Evolutionary conservation across 2,113 vertebrate species (phyloP).

Genomic region (Passer montanus): DNA sequence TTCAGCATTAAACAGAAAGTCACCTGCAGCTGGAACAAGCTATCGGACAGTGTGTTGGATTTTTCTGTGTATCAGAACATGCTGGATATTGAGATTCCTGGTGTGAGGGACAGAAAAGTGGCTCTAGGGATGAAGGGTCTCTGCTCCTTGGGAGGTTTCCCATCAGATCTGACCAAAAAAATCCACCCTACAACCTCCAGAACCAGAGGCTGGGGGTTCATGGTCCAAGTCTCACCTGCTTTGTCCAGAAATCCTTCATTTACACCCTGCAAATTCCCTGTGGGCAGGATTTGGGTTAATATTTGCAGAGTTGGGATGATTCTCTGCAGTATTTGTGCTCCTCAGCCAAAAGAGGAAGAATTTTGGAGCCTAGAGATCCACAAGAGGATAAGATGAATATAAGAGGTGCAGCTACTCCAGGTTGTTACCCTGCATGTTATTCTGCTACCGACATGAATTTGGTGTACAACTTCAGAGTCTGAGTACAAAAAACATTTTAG

Average conservation of each 20-base stretch:
- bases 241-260: not conserved
- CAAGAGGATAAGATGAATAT: not conserved
- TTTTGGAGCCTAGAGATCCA: accelerated
- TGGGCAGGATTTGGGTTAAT: not conserved
- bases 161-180: accelerated
- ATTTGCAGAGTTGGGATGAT: not conserved
- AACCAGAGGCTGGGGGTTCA: not conserved
- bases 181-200: not conserved
- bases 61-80: accelerated
- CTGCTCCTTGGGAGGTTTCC: too few relatives aligned
- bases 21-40: not conserved
- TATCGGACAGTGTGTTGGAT: accelerated
- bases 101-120: not conserved
- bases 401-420: not conserved
- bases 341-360: not conserved
- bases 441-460: not conserved
- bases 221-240: not conserved
- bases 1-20: not conserved
- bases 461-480: accelerated
- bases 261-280: not conserved
- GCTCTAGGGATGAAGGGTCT: accelerated
- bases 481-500: not conserved
- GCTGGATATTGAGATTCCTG: not conserved
- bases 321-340: not conserved
- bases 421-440: not conserved